Percentiles rank a stretch among this genome's conserved stretches.
phyloP scores from a whole-genome alignment of 92 coral and sea anemone species.

The Meandrina meandrites region DNA sequence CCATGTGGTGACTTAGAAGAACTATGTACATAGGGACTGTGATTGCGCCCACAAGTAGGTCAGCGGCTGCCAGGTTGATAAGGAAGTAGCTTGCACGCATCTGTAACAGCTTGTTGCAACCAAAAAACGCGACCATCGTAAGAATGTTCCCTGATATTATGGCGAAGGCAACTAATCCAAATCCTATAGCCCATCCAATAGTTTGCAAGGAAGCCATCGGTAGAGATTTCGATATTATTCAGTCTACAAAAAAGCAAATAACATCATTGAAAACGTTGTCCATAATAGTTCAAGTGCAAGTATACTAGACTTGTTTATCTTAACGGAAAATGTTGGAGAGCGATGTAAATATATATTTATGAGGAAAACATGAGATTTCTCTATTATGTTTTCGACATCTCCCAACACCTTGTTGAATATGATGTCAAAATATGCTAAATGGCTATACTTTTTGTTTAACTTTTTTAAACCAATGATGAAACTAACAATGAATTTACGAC shows the following conservation, averaged over 20 bases:
- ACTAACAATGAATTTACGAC: not conserved
- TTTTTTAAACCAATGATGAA: not conserved
- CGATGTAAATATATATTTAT: too few species aligned
- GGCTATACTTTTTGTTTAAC: too few species aligned
- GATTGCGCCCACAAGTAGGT: constrained; percentile 62
- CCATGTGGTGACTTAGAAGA: constrained; percentile 53
- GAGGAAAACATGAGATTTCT: too few species aligned
- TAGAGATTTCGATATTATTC: not conserved
- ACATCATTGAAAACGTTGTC: not conserved
- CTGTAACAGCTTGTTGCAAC: constrained; percentile 60
- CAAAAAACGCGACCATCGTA: constrained; percentile 60
- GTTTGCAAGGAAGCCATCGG: constrained; percentile 25
- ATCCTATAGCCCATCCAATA: constrained; percentile 53
- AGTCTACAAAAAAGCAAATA: not conserved
- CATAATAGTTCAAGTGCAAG: not conserved
- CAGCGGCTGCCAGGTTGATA: constrained; percentile 68
- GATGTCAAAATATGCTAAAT: not conserved
- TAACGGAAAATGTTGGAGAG: not conserved
- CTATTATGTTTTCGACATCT: too few species aligned
- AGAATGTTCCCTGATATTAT: constrained; percentile 56
- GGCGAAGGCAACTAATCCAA: constrained; percentile 32
- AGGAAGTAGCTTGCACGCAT: constrained; percentile 75
- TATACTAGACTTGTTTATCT: not conserved
- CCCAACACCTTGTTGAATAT: not conserved
- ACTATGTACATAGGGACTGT: constrained; percentile 67